A percentile compares a stretch with the other conserved stretches of the same genome.
These are phyloP conservation scores for Nerophis ophidion DNA, from an alignment of 2,113 vertebrate genomes.

Conservation along the genomic window DNA sequence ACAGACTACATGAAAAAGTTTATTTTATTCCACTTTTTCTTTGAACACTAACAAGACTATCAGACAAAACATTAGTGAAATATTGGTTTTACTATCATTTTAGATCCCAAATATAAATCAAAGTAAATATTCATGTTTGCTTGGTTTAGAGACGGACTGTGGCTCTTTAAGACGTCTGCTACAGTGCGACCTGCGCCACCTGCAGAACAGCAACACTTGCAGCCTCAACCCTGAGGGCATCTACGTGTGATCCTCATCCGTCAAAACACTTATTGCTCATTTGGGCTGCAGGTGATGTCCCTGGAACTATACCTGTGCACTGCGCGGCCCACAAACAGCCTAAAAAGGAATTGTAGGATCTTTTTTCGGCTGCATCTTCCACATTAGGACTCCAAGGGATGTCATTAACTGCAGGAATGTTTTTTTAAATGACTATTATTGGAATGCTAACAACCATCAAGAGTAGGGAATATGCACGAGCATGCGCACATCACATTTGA, in stretches of 20 bases:
- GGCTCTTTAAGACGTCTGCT: conserved; percentile 85
- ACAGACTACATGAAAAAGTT: no score
- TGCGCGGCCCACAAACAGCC: no score
- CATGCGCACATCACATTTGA: conserved; percentile 57
- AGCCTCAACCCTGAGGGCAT: conserved; percentile 93
- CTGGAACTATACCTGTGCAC: neutral
- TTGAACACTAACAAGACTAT: no score
- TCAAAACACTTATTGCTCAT: conserved; percentile 2
- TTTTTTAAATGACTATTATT: conserved; percentile 9
- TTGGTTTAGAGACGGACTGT: conserved; percentile 71
- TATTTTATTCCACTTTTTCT: no score
- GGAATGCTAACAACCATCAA: conserved; percentile 14
- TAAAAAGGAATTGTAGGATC: neutral
- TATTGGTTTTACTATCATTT: no score
- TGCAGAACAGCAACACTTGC: conserved; percentile 81
- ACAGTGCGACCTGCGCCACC: conserved; percentile 83
- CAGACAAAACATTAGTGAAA: no score
- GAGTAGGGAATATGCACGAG: conserved; percentile 29
- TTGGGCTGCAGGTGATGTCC: neutral
- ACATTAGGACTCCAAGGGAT: conserved; percentile 28
- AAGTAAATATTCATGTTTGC: neutral
- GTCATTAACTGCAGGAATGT: conserved; percentile 22
- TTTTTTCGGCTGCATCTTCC: conserved; percentile 19
- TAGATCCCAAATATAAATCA: no score
- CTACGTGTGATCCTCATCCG: conserved; percentile 79